Evolutionary conservation across 2,113 vertebrate species (phyloP).

Genomic region (Nematolebias whitei): DNA sequence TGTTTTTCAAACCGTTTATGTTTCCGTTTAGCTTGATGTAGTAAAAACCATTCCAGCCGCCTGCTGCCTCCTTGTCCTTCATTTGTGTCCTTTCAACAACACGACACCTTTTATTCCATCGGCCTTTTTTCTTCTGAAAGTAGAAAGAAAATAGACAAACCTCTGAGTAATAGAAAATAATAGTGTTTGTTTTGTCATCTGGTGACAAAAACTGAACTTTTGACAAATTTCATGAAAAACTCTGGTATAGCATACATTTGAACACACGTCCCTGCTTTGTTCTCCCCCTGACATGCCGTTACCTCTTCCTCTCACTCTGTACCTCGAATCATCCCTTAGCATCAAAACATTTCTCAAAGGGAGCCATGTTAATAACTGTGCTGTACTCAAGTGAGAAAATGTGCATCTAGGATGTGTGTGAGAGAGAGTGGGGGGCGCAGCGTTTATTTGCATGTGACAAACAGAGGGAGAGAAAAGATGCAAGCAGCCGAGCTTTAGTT

Average conservation of each 20-base stretch:
- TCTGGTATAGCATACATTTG: not conserved
- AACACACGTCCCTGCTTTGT: conserved; percentile 15
- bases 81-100: no score
- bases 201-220: not conserved
- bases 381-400: conserved; percentile 16
- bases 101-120: no score
- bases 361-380: conserved; percentile 23
- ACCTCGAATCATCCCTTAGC: conserved; percentile 35
- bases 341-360: conserved; percentile 32
- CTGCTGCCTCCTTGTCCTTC: no score
- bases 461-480: conserved; percentile 30
- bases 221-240: not conserved
- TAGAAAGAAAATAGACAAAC: no score
- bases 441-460: conserved; percentile 32
- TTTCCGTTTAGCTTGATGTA: no score
- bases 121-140: no score
- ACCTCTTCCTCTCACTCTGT: not conserved
- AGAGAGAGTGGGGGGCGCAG: not conserved
- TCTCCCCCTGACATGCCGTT: conserved; percentile 15
- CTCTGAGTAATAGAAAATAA: no score
- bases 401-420: conserved; percentile 9
- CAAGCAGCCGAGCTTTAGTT: conserved; percentile 62
- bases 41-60: no score
- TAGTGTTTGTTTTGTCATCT: not conserved
- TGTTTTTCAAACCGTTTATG: no score